phyloP scores from a whole-genome alignment of 2,113 vertebrate species.

The Caretta caretta region DNA sequence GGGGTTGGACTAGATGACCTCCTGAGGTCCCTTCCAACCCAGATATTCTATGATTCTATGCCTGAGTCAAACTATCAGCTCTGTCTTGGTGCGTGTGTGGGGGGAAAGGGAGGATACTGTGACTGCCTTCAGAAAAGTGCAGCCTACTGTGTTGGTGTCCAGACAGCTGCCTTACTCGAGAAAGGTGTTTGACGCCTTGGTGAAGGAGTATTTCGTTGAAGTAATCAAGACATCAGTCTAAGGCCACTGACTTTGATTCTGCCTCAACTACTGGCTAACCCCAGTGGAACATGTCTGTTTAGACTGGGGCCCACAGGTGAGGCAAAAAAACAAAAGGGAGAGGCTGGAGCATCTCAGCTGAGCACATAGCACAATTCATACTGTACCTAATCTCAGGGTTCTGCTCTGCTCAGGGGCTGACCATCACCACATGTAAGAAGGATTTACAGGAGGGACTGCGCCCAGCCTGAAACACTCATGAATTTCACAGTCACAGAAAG shows the following conservation, averaged over 20 bases:
- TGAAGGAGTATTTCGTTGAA: background rate
- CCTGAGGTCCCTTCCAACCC: too few relatives aligned
- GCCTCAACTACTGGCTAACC: background rate
- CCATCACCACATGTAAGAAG: background rate
- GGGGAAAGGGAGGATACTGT: too few relatives aligned
- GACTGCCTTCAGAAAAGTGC: background rate
- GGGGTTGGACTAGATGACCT: too few relatives aligned
- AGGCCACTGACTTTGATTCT: background rate
- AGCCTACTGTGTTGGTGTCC: background rate
- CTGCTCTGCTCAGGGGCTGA: background rate
- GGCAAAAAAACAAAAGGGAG: background rate
- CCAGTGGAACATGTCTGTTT: background rate
- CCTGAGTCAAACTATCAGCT: background rate
- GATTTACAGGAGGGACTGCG: background rate
- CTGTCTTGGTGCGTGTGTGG: too few relatives aligned
- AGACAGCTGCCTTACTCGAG: background rate
- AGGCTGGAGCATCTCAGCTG: background rate
- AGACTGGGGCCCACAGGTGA: background rate
- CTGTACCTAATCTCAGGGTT: background rate
- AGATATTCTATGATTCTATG: too few relatives aligned
- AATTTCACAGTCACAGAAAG: background rate
- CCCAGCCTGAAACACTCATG: slow-evolving; percentile 3
- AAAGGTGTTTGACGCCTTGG: background rate
- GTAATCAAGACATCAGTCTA: background rate
- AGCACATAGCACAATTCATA: background rate